Evolutionary conservation across 2,797 vertebrate genomes (phyloP).

Genomic region (Lepus oiostolus): DNA sequence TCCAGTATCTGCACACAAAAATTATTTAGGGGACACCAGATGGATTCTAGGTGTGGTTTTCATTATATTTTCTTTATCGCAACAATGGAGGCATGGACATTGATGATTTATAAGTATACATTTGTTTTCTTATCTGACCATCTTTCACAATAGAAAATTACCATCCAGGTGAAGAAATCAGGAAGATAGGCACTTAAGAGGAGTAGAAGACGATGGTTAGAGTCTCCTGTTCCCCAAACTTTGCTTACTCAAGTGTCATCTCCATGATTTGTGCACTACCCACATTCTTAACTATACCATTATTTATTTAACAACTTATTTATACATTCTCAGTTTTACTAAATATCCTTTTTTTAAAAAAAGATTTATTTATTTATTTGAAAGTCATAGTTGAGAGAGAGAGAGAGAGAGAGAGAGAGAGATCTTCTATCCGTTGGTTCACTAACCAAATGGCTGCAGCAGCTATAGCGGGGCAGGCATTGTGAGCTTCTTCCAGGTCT

Average conservation of each 20-base stretch:
- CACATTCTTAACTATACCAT: neutral
- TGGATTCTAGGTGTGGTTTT: neutral
- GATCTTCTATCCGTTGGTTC: too few relatives aligned
- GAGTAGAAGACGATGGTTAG: neutral
- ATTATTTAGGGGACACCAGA: neutral
- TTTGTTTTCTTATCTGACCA: neutral
- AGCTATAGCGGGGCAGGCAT: too few relatives aligned
- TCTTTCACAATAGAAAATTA: constrained; percentile 1
- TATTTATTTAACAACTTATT: constrained; percentile 28
- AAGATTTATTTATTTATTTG: neutral
- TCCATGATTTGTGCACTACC: neutral
- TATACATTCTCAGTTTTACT: neutral
- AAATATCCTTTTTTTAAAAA: too few relatives aligned
- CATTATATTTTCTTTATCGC: neutral
- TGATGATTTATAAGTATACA: neutral
- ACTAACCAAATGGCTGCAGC: too few relatives aligned
- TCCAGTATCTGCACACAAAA: neutral
- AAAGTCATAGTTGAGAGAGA: too few relatives aligned
- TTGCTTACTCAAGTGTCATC: neutral
- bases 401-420: too few relatives aligned
- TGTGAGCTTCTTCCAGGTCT: too few relatives aligned
- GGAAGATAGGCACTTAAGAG: neutral
- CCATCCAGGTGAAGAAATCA: neutral
- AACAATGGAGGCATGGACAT: neutral
- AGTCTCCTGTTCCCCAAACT: neutral